These are phyloP conservation scores for Budorcas taxicolor DNA, from an alignment of 2,113 vertebrate genomes.

Conservation along the genomic window DNA sequence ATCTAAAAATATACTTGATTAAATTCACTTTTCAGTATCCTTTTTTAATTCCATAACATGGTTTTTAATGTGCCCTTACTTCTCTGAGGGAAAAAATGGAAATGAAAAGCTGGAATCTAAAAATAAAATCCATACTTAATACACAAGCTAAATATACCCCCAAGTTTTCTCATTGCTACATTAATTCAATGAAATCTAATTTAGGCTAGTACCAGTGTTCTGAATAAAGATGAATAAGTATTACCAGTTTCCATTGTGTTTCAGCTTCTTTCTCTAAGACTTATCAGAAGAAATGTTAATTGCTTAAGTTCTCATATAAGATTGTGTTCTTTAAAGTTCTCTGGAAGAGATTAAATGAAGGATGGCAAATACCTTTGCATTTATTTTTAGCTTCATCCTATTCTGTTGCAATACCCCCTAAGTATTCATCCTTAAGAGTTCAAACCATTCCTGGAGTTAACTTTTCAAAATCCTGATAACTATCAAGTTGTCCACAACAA, in stretches of 20 bases:
- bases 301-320: constrained; percentile 10
- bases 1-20: constrained; percentile 43
- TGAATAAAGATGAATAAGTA: constrained; percentile 44
- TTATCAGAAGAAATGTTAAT: constrained; percentile 35
- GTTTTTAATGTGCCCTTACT: constrained; percentile 42
- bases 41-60: constrained; percentile 2
- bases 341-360: background rate
- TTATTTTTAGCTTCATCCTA: background rate
- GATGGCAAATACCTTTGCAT: background rate
- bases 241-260: constrained; percentile 23
- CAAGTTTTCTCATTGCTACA: constrained; percentile 32
- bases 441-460: background rate
- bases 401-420: background rate
- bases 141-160: constrained; percentile 51
- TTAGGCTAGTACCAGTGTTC: background rate
- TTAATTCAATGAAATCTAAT: constrained; percentile 56
- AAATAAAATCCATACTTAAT: constrained; percentile 68
- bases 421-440: background rate
- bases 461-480: background rate
- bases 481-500: background rate
- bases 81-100: constrained; percentile 42
- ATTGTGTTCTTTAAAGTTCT: background rate
- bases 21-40: constrained; percentile 21
- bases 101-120: constrained; percentile 62
- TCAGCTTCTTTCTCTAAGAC: background rate